Percentiles rank a stretch among this genome's conserved stretches.
Conservation (phyloP, 2,113 vertebrate species). For the Microtus oregoni region DNA sequence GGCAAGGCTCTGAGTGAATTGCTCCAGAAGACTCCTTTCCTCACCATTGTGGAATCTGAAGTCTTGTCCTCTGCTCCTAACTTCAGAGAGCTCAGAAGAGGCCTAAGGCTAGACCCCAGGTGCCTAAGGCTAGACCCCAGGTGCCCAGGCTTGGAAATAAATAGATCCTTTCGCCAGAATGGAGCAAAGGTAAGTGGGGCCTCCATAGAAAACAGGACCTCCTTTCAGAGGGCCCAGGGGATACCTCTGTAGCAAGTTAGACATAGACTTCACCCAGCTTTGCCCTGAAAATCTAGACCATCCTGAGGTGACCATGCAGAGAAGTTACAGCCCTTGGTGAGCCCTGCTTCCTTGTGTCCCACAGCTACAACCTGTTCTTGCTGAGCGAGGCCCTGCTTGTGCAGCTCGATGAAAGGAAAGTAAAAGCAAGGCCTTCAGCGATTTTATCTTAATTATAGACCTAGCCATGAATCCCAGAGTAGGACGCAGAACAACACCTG, state of each 20-base stretch:
- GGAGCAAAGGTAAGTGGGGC: fast-evolving
- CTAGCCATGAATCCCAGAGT: not conserved
- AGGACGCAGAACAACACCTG: fast-evolving
- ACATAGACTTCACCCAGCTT: not conserved
- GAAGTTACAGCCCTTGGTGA: not conserved
- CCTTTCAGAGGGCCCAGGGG: not conserved
- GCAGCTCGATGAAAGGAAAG: not conserved
- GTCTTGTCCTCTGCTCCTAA: not conserved
- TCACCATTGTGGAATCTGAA: fast-evolving
- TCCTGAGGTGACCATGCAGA: not conserved
- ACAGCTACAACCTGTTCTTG: not conserved
- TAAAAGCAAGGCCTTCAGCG: fast-evolving
- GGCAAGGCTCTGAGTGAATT: fast-evolving
- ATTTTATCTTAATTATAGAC: not conserved
- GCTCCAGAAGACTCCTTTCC: too few relatives aligned
- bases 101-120: fast-evolving
- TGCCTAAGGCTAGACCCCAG: fast-evolving
- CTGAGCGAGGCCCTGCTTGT: too few relatives aligned
- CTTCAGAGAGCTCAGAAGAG: not conserved
- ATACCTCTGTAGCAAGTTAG: not conserved
- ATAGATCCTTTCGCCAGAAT: fast-evolving
- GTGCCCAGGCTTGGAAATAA: not conserved
- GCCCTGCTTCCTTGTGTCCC: not conserved
- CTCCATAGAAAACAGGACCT: not conserved
- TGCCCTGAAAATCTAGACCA: not conserved